Conservation (phyloP, 92 coral and sea anemone genomes). For the Montipora capitata region DNA sequence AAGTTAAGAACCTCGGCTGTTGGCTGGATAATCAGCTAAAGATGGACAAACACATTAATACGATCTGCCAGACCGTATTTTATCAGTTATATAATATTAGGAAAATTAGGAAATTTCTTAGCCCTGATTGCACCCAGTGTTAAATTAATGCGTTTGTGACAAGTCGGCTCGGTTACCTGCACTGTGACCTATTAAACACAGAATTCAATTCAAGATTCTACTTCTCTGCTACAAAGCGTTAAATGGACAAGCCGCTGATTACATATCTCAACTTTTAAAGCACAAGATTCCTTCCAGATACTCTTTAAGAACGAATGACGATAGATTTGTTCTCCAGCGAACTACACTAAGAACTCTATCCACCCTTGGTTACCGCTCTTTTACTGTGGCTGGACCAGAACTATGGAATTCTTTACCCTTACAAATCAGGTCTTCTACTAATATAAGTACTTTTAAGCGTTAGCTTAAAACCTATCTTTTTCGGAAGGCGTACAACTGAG, state of each 20-base stretch:
- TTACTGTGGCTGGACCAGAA: not conserved
- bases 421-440: not conserved
- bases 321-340: too few relatives aligned
- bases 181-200: slow-evolving; percentile 11
- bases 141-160: too few relatives aligned
- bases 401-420: not conserved
- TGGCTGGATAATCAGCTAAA: slow-evolving; percentile 38
- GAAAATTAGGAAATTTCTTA: slow-evolving; percentile 40
- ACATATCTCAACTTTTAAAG: slow-evolving; percentile 23
- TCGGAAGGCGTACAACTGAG: not conserved
- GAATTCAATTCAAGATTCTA: too few relatives aligned
- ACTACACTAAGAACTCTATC: slow-evolving; percentile 4
- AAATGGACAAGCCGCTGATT: slow-evolving; percentile 23
- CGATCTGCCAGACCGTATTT: not conserved
- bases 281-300: too few relatives aligned
- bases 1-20: slow-evolving; percentile 39
- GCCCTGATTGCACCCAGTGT: not conserved
- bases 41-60: slow-evolving; percentile 10
- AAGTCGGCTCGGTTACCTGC: not conserved
- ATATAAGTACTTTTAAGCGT: not conserved
- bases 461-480: not conserved
- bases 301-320: too few relatives aligned
- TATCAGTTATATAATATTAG: not conserved
- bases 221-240: slow-evolving; percentile 36
- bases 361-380: slow-evolving; percentile 2